Evolutionary conservation across 1,140 invertebrate genomes (phyloP).

Genomic region (Colletes gigas): DNA sequence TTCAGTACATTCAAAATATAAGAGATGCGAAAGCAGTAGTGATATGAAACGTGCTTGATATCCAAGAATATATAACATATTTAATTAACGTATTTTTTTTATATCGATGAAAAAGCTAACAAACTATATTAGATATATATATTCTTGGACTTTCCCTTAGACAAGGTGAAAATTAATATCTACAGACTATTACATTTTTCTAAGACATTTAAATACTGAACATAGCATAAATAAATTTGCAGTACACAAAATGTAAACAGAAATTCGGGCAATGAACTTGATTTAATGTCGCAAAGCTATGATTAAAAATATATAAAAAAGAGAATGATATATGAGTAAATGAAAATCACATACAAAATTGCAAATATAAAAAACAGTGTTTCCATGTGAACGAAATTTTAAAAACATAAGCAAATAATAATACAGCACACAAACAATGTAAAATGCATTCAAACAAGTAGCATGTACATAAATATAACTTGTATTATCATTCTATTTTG

Average conservation of each 20-base stretch:
- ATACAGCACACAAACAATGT: slow-evolving; percentile 59
- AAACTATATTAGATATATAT: neutral
- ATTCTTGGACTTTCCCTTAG: slow-evolving; percentile 21
- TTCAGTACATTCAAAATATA: slow-evolving; percentile 51
- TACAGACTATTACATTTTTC: slow-evolving; percentile 26
- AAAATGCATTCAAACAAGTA: slow-evolving; percentile 55
- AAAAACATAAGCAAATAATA: slow-evolving; percentile 44
- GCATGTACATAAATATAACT: neutral
- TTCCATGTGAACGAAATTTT: slow-evolving; percentile 16
- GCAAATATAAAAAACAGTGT: slow-evolving; percentile 26
- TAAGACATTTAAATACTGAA: neutral
- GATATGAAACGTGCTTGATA: slow-evolving; percentile 57
- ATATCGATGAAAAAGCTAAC: neutral
- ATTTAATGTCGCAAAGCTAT: slow-evolving; percentile 6
- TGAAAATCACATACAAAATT: slow-evolving; percentile 23
- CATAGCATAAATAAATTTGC: slow-evolving; percentile 3
- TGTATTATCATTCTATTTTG: neutral
- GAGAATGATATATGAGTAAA: slow-evolving; percentile 9
- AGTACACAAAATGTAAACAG: neutral
- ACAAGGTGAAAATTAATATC: slow-evolving; percentile 34
- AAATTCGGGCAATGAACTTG: neutral
- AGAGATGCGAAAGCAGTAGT: slow-evolving; percentile 65
- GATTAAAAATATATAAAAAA: neutral
- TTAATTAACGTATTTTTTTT: neutral
- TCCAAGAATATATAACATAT: slow-evolving; percentile 39